A percentile compares a stretch with the other conserved stretches of the same genome.
These are phyloP conservation scores for Muscidifurax raptorellus DNA, from an alignment of 1,140 invertebrate genomes.

Conservation along the genomic window DNA sequence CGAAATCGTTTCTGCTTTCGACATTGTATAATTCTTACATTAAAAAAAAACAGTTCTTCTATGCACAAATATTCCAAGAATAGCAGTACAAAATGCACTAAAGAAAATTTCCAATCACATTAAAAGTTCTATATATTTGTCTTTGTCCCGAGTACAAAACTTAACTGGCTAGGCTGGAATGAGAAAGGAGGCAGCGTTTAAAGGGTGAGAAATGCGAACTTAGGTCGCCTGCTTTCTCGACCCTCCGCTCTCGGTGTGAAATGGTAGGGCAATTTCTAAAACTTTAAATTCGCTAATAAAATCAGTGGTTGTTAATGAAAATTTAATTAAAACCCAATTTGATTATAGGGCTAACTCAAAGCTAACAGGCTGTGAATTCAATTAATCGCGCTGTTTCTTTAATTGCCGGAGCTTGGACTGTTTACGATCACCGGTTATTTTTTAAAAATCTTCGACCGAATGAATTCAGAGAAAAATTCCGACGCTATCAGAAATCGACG, in stretches of 20 bases:
- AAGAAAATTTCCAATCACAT: neutral
- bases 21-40: too few relatives aligned
- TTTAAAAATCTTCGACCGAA: neutral
- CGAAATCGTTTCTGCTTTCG: too few relatives aligned
- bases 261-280: conserved; percentile 37
- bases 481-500: neutral
- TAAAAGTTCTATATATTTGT: neutral
- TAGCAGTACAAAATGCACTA: neutral
- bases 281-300: conserved; percentile 47
- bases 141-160: neutral
- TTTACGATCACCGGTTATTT: neutral
- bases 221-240: neutral
- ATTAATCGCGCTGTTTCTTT: neutral
- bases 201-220: conserved; percentile 38
- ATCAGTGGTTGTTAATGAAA: conserved; percentile 48
- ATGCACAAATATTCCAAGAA: neutral
- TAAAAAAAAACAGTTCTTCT: too few relatives aligned
- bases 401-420: neutral
- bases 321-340: conserved; percentile 50
- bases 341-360: conserved; percentile 23
- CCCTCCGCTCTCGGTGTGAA: conserved; percentile 8
- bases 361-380: conserved; percentile 21
- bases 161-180: conserved; percentile 3
- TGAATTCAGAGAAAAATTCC: neutral
- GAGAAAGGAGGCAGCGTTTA: conserved; percentile 1